A percentile compares a stretch with the other conserved stretches of the same genome.
These are phyloP conservation scores for Ectemnius continuus DNA, from an alignment of 2,888 invertebrate genomes.

Conservation along the genomic window DNA sequence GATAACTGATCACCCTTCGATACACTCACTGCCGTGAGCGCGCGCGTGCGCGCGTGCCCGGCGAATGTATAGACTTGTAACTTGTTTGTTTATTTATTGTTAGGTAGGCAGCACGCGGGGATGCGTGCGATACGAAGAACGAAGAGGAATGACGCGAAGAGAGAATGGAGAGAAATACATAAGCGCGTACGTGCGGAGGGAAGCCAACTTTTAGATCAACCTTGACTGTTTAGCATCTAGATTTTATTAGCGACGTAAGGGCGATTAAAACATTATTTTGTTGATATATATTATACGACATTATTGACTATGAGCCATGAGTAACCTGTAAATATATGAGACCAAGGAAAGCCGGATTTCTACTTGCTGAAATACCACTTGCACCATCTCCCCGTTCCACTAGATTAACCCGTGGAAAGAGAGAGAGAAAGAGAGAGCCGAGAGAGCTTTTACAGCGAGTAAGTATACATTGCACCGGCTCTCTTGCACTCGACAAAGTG, in stretches of 20 bases:
- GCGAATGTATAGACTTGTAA: slow-evolving; percentile 64
- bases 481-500: no score
- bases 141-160: slow-evolving; percentile 12
- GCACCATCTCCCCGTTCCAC: no score
- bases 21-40: slow-evolving; percentile 42
- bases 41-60: slow-evolving; percentile 31
- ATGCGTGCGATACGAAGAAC: slow-evolving; percentile 14
- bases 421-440: no score
- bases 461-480: no score
- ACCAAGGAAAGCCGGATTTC: slow-evolving; percentile 52
- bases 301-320: slow-evolving; percentile 65
- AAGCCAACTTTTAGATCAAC: slow-evolving; percentile 62
- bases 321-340: slow-evolving; percentile 71
- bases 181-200: slow-evolving; percentile 21
- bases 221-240: slow-evolving; percentile 70
- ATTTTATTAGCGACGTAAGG: slow-evolving; percentile 67
- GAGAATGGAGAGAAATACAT: slow-evolving; percentile 14
- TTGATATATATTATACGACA: slow-evolving; percentile 67
- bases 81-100: slow-evolving; percentile 67
- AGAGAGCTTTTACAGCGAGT: no score
- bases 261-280: slow-evolving; percentile 68
- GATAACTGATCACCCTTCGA: slow-evolving; percentile 40
- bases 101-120: slow-evolving; percentile 50
- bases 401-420: no score
- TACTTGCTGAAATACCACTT: slow-evolving; percentile 11